Base-by-base conservation (phyloP, 1,140 invertebrate genomes). In the Portunus trituberculatus region DNA sequence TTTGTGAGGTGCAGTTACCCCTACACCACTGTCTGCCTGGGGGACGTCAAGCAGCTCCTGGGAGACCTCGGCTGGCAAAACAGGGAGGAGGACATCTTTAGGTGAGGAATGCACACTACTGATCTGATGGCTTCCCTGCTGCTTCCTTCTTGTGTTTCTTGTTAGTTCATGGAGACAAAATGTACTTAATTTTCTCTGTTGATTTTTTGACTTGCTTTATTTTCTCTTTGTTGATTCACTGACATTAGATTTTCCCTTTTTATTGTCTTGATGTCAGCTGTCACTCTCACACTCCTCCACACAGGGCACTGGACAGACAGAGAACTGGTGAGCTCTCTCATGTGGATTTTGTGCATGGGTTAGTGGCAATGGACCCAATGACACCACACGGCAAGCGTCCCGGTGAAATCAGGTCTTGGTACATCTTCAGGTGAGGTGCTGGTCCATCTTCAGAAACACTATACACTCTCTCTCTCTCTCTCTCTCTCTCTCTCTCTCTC, bases 381-480 rank as follows among this genome's bases (percentile, higher is more conserved):
- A 97, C 97, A n/a, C 97, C 97, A 52, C 97, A 98, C 97, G 97
- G 97, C 87, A 97, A 97, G 25, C 96, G 97, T 92, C 97, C 97
- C 28, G 97, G 97, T 0, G 97, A 98, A 96, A 97, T 97, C 95
- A 96, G 97, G 82, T 97, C 97, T 96, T 96, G 97, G 94, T 98
- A 97, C 94, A 97, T 98, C 67, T 98, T 97, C 95, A 95, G 95
- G 96, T 96, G 90, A 96, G 92, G 20, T 6, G 16, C 82, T 39
- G 32, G 52, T 25, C 45, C 0, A 0, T 90, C 31, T 45, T 16
- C 39, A 39, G 39, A 39, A 39, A 39, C 6, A 6, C 1, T 39
- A 2, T 39, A 6, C 39, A 6, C 39, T 39, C 6, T 39, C 6
- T 39, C 39, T 6, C 39, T 1, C 6, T 39, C 39, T 39, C 39